These are phyloP conservation scores for Pachyseris speciosa DNA, from an alignment of 64 coral and sea anemone species.

Conservation along the genomic window DNA sequence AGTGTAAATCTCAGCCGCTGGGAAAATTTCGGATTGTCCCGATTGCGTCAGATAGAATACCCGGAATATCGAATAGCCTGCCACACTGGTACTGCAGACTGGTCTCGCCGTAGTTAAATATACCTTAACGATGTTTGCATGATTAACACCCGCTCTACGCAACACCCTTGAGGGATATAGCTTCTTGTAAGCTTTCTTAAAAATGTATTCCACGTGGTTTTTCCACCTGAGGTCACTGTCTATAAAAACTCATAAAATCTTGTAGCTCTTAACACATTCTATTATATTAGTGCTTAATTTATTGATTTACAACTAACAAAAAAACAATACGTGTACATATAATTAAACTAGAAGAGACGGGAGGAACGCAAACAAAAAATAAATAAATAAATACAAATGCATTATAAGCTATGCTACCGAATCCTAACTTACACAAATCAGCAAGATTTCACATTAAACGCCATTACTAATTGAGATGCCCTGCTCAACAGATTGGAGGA, in stretches of 20 bases:
- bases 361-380: too few species aligned
- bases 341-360: too few species aligned
- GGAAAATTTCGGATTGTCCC: constrained; percentile 51
- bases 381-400: too few species aligned
- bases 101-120: constrained; percentile 46
- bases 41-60: constrained; percentile 31
- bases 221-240: constrained; percentile 67
- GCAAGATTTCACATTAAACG: too few species aligned
- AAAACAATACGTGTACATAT: too few species aligned
- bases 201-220: constrained; percentile 61
- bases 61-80: constrained; percentile 54
- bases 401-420: too few species aligned
- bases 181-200: constrained; percentile 52
- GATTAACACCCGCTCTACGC: constrained; percentile 26
- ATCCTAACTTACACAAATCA: too few species aligned
- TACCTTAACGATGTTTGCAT: constrained; percentile 17
- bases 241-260: constrained; percentile 63
- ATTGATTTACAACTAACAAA: too few species aligned
- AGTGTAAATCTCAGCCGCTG: constrained; percentile 30
- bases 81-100: constrained; percentile 51
- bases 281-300: too few species aligned
- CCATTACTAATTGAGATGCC: too few species aligned
- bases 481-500: too few species aligned
- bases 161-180: constrained; percentile 41
- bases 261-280: constrained; percentile 62